phyloP scores from a whole-genome alignment of 2,797 vertebrate genomes.

The Hylomyscus alleni region DNA sequence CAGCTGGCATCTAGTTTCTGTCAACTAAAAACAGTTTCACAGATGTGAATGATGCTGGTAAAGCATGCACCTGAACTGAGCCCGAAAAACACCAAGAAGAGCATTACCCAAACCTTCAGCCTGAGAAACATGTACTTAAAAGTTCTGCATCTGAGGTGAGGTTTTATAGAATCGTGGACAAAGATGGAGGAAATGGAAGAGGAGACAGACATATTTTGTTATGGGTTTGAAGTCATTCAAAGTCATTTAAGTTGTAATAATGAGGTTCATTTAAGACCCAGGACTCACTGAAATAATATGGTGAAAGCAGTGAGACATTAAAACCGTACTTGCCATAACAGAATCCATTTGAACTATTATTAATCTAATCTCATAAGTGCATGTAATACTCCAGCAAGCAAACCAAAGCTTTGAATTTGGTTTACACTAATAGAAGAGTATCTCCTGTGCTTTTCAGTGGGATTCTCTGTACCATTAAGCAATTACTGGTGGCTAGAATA shows the following conservation, averaged over 20 bases:
- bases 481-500: conserved; percentile 86
- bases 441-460: conserved; percentile 82
- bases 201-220: conserved; percentile 60
- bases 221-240: conserved; percentile 72
- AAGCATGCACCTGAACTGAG: background rate
- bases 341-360: conserved; percentile 85
- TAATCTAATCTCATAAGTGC: conserved; percentile 89
- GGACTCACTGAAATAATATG: conserved; percentile 84
- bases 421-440: conserved; percentile 87
- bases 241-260: conserved; percentile 79
- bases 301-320: conserved; percentile 82
- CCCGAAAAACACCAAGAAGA: fast-evolving
- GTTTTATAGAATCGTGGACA: background rate
- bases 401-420: conserved; percentile 84
- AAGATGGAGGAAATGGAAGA: conserved; percentile 49
- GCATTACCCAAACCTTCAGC: background rate
- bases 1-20: background rate
- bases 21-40: fast-evolving
- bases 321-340: conserved; percentile 85
- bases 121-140: background rate
- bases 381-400: conserved; percentile 87
- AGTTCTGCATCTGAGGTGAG: background rate
- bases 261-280: conserved; percentile 84
- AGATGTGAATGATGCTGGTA: background rate
- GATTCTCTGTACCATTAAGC: conserved; percentile 83